A percentile compares a stretch with the other conserved stretches of the same genome.
phyloP scores from a whole-genome alignment of 2,113 vertebrate genomes.

The Petroica traversi region DNA sequence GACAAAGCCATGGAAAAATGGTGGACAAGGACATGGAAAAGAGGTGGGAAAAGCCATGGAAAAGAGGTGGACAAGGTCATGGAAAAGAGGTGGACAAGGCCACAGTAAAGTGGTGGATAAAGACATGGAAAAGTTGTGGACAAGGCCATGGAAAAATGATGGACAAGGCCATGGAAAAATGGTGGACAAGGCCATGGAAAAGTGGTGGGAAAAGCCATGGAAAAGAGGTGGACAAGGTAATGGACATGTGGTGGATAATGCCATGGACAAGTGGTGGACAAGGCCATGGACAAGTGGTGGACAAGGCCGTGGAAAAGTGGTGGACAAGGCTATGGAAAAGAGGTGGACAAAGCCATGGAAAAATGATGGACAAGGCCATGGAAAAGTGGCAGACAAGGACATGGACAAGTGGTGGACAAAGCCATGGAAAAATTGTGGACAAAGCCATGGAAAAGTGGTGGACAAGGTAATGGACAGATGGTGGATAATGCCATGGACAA shows the following conservation, averaged over 20 bases:
- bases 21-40: neutral
- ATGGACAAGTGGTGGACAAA: neutral
- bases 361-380: neutral
- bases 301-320: neutral
- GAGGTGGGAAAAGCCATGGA: neutral
- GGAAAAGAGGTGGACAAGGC: no score
- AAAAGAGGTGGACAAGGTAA: neutral
- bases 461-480: neutral
- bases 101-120: no score
- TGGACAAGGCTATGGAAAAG: neutral
- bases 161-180: neutral
- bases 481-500: neutral
- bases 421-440: neutral
- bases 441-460: neutral
- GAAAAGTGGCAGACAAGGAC: no score
- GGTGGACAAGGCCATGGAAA: no score
- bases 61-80: neutral
- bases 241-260: neutral
- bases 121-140: no score
- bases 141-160: neutral
- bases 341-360: neutral
- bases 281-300: neutral
- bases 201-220: neutral
- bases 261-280: neutral
- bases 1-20: neutral